A percentile compares a stretch with the other conserved stretches of the same genome.
These are phyloP conservation scores for Apis cerana DNA, from an alignment of 1,140 invertebrate species.

Conservation along the genomic window DNA sequence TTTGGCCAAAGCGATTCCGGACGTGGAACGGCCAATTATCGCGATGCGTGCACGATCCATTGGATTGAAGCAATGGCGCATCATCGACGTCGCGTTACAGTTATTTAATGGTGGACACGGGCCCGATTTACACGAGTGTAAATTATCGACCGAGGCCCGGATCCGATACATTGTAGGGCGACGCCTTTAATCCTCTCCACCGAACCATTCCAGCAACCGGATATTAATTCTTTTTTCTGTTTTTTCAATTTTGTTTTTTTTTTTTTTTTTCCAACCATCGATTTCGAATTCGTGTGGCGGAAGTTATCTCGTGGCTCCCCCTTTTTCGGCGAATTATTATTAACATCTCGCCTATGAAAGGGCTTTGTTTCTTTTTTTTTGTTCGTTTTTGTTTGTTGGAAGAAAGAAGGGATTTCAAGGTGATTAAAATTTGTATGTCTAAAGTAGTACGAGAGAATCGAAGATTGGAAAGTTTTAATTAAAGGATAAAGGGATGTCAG, in stretches of 20 bases:
- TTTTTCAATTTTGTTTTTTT: not conserved
- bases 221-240: not conserved
- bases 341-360: too few relatives aligned
- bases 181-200: not conserved
- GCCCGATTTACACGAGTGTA: constrained; percentile 31
- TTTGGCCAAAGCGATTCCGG: constrained; percentile 9
- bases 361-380: too few relatives aligned
- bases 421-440: too few relatives aligned
- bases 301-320: not conserved
- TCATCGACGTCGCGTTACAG: constrained; percentile 22
- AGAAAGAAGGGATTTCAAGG: too few relatives aligned
- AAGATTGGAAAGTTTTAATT: too few relatives aligned
- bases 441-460: too few relatives aligned
- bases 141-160: constrained; percentile 10
- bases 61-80: constrained; percentile 38
- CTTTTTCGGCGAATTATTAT: not conserved
- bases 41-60: constrained; percentile 5
- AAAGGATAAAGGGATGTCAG: too few relatives aligned
- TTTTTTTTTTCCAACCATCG: not conserved
- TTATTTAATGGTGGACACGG: constrained; percentile 28
- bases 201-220: not conserved
- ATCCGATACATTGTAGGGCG: constrained; percentile 4
- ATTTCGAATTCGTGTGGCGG: not conserved
- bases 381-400: too few relatives aligned
- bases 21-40: constrained; percentile 39